These are phyloP conservation scores for Apotomis betuletana DNA, from an alignment of 2,888 invertebrate species.

Conservation along the genomic window DNA sequence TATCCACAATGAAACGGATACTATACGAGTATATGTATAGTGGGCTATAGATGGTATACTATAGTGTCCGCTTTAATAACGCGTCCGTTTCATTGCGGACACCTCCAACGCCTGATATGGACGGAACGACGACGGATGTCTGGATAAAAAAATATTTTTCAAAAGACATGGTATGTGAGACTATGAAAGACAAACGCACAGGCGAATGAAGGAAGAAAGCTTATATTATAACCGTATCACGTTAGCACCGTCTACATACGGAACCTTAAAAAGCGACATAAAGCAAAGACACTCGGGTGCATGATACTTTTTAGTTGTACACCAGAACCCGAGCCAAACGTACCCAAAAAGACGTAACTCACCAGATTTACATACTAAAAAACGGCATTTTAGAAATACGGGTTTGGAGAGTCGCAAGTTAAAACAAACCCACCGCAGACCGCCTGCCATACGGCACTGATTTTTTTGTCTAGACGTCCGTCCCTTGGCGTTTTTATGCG, in stretches of 20 bases:
- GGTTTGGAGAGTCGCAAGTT: constrained; percentile 43
- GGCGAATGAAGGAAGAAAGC: no score
- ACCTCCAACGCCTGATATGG: no score
- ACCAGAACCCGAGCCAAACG: constrained; percentile 40
- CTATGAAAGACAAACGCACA: no score
- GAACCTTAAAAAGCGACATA: not conserved
- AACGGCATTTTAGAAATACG: not conserved
- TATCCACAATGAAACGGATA: no score
- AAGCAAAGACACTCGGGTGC: constrained; percentile 1
- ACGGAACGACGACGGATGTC: no score
- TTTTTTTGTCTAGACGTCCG: constrained; percentile 62
- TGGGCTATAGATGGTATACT: no score
- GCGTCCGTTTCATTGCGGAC: no score
- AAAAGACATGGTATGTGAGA: no score
- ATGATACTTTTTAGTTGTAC: constrained; percentile 32
- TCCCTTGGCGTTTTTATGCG: constrained; percentile 53
- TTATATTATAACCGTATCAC: no score
- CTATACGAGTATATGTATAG: no score
- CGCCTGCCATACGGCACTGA: constrained; percentile 64
- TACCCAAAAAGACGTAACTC: not conserved
- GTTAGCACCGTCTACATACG: not conserved
- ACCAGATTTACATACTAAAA: not conserved
- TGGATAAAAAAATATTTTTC: no score
- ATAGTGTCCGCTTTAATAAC: no score
- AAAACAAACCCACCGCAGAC: constrained; percentile 64